These are phyloP conservation scores for Matsumurasca onukii DNA, from an alignment of 1,140 invertebrate species.

Conservation along the genomic window DNA sequence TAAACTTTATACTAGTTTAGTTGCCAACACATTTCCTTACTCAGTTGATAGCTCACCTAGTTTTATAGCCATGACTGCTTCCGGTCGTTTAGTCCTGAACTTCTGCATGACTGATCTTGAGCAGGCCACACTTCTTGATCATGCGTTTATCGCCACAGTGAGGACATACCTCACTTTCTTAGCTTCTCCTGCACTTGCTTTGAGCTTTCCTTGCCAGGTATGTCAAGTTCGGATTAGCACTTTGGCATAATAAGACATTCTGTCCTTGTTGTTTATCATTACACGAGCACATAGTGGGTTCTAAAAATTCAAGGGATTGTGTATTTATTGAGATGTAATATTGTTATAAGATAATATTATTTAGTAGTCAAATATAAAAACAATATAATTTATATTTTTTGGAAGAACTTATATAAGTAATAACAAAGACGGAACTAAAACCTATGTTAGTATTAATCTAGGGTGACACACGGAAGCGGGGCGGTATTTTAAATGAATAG, in stretches of 20 bases:
- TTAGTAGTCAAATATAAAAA: too few species aligned
- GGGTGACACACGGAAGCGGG: too few species aligned
- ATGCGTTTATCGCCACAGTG: constrained; percentile 81
- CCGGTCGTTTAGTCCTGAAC: constrained; percentile 75
- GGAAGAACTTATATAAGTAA: too few species aligned
- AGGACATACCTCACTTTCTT: constrained; percentile 79
- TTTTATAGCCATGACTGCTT: constrained; percentile 59
- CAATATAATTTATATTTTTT: too few species aligned
- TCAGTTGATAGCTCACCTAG: constrained; percentile 57
- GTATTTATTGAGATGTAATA: too few species aligned
- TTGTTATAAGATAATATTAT: too few species aligned
- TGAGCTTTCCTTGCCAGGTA: constrained; percentile 80
- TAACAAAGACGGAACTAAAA: too few species aligned
- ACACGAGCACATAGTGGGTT: constrained; percentile 68
- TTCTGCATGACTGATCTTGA: constrained; percentile 94
- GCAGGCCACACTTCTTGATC: constrained; percentile 83
- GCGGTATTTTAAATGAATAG: too few species aligned
- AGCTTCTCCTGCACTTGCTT: constrained; percentile 75
- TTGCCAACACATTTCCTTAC: too few species aligned
- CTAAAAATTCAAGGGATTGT: too few species aligned
- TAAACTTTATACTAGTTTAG: too few species aligned
- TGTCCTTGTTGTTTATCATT: constrained; percentile 65
- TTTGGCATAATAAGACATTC: constrained; percentile 61
- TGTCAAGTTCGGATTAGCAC: constrained; percentile 77
- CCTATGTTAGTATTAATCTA: too few species aligned